Base-by-base conservation (phyloP, 2,797 vertebrate genomes). In the Novumbra hubbsi region DNA sequence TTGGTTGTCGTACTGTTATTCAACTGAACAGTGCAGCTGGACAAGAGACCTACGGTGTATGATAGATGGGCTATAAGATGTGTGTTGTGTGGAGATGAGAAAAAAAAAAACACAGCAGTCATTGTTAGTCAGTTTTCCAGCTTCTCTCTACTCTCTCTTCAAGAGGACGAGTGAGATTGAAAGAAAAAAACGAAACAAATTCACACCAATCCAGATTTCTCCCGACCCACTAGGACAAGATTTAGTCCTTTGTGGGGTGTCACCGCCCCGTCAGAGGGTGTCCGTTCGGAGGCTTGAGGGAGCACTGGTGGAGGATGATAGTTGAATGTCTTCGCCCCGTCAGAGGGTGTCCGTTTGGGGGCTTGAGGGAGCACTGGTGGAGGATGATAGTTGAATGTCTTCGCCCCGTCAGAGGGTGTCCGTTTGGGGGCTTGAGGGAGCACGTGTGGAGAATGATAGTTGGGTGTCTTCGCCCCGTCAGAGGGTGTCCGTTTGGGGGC, bases 221-320 rank as follows among this genome's bases (percentile, higher is more conserved):
- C 80, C 81, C 81, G 34, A 76, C 65, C 52, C 28, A 34, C 41
- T 45, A 67, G 60, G 5, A 38, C 55, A 76, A 81, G 41, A 67
- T 73, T 71, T 62, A 75, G 77, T 88, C 83, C 84, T 84, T 89
- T 89, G 84, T 85, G 86, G 45, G 79, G 71, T 75, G 78, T 78
- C 69, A 88, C 74, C 6, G 75, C 83, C 87, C 82, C 24, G 50
- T 5, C 28, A 73, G 48, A 30, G 27, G 50, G 49, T 76, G 38
- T 70, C 64, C 84, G 67, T n/a, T n/a, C n/a, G n/a, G 24, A 70
- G 73, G 73, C 74, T 69, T 75, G 48, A 71, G 72, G 63, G 49
- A 69, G 79, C 74, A 74, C 70, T 65, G 78, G 76, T 77, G 24
- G 41, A 62, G 27, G 17, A 11, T 30, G 75, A 73, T 65, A 55